Percentiles rank a stretch among this genome's conserved stretches.
Conservation (phyloP, 2,888 invertebrate genomes). For the Eupithecia centaureata region DNA sequence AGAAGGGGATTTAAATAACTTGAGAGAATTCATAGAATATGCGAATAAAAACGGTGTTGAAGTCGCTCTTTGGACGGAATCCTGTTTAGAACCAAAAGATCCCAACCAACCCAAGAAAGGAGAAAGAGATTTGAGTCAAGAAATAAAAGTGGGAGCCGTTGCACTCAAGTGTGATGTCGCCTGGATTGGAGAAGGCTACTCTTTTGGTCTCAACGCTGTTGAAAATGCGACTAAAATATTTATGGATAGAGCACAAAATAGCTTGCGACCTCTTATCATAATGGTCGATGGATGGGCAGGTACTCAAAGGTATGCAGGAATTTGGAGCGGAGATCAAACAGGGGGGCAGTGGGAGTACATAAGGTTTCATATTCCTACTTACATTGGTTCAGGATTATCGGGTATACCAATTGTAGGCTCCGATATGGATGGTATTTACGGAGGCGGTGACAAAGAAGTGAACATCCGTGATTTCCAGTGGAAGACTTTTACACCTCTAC, state of each 20-base stretch:
- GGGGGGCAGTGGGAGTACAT: slow-evolving; percentile 81
- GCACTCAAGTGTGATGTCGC: slow-evolving; percentile 79
- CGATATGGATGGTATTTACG: slow-evolving; percentile 78
- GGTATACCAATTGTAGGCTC: slow-evolving; percentile 74
- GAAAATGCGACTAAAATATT: slow-evolving; percentile 69
- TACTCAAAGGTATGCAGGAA: slow-evolving; percentile 71
- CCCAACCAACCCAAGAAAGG: slow-evolving; percentile 73
- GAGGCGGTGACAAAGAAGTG: slow-evolving; percentile 63
- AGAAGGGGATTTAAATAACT: slow-evolving; percentile 72
- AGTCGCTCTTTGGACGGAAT: slow-evolving; percentile 77
- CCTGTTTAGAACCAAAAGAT: slow-evolving; percentile 68
- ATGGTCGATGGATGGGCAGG: slow-evolving; percentile 80
- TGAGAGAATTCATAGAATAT: slow-evolving; percentile 67
- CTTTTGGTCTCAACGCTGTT: slow-evolving; percentile 71
- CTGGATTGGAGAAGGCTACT: slow-evolving; percentile 76
- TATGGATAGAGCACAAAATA: slow-evolving; percentile 52
- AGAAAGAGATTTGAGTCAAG: slow-evolving; percentile 71
- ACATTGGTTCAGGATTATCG: slow-evolving; percentile 74
- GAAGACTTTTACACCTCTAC: slow-evolving; percentile 77
- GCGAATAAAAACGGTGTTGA: slow-evolving; percentile 67
- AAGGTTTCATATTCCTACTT: slow-evolving; percentile 77
- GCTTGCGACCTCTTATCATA: slow-evolving; percentile 65
- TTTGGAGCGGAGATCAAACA: slow-evolving; percentile 77
- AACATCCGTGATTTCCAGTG: slow-evolving; percentile 77
- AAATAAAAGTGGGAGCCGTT: slow-evolving; percentile 67